Evolutionary conservation across 2,888 invertebrate genomes (phyloP), one percentile per base, ranked within the genome.

Genomic region (Auanema freiburgensis): DNA sequence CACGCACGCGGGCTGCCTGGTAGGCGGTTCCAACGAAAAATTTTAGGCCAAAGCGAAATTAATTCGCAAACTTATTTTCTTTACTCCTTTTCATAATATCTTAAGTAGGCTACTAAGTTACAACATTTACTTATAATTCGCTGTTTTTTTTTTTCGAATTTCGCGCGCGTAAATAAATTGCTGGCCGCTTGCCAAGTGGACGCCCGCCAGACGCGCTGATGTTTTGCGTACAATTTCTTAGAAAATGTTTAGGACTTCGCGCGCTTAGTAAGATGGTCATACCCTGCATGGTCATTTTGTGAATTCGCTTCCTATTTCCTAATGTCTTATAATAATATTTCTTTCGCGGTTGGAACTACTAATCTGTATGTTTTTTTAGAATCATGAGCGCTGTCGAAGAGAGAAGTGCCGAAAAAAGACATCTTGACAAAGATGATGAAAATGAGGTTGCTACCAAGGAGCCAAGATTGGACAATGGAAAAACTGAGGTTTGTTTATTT

Each of bases 331-430:
- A 16, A 46, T 46, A 5, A 21, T 18, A 46, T 18, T 46, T 46
- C 6, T 46, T 8, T 21, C 16, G 3, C 21, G 6, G 8, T 46
- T 46, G 21, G 46, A 21, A 3, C 6, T 46, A 46, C 46, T 16
- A 46, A 46, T 46, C 46, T 46, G 33, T 5, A 33, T 33, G 33
- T 33, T 33, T 33, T n/a, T 33, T 8, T 8, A 33, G 33, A 58
- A 69, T 43, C 21, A 73, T 73, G 73, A 66, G 66, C 50, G 73
- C 73, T 56, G 73, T 73, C 59, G 72, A 72, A 63, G 73, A 73
- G 62, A 73, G 73, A 66, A 67, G 68, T 63, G 58, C 73, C 51
- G 73, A 73, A 57, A 73, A 73, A 64, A 54, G 73, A 64, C 52
- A 65, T 21, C 65, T 67, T 51, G 70, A 73, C 53, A 71, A 71